A percentile compares a stretch with the other conserved stretches of the same genome.
These are phyloP conservation scores for Lamproptera curius DNA, from an alignment of 2,888 invertebrate genomes.

Conservation along the genomic window DNA sequence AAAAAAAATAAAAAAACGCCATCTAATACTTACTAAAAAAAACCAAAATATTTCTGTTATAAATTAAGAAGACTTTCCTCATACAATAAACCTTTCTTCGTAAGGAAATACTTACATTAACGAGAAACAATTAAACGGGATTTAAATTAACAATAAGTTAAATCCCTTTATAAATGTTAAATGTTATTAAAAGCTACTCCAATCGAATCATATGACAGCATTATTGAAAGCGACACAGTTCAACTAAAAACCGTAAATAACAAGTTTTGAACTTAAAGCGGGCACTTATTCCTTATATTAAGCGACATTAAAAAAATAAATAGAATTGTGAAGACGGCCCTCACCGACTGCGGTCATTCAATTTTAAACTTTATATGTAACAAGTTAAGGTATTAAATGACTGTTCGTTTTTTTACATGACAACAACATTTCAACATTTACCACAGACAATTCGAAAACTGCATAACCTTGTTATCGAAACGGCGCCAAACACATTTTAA, in stretches of 20 bases:
- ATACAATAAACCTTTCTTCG: no score
- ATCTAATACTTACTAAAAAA: no score
- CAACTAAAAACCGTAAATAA: slow-evolving; percentile 15
- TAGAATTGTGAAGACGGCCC: slow-evolving; percentile 7
- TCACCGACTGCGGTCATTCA: slow-evolving; percentile 7
- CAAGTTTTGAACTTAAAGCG: slow-evolving; percentile 10
- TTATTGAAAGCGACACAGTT: slow-evolving; percentile 6
- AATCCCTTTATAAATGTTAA: no score
- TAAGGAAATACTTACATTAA: no score
- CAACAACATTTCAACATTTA: no score
- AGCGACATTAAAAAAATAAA: slow-evolving; percentile 17
- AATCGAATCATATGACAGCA: no score
- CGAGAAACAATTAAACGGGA: no score
- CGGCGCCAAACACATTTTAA: slow-evolving; percentile 19
- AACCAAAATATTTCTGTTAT: no score
- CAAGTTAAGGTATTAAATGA: slow-evolving; percentile 1
- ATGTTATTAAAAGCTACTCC: no score
- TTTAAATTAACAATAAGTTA: no score
- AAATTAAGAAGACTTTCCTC: no score
- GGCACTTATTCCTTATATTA: slow-evolving; percentile 4
- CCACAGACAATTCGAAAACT: slow-evolving; percentile 12
- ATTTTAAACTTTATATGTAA: slow-evolving; percentile 3
- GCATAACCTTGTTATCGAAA: slow-evolving; percentile 18
- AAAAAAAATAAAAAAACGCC: no score
- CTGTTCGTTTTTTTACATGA: neutral